Conservation (phyloP, 2,797 vertebrate species). For the Dendrocincla tyrannina region DNA sequence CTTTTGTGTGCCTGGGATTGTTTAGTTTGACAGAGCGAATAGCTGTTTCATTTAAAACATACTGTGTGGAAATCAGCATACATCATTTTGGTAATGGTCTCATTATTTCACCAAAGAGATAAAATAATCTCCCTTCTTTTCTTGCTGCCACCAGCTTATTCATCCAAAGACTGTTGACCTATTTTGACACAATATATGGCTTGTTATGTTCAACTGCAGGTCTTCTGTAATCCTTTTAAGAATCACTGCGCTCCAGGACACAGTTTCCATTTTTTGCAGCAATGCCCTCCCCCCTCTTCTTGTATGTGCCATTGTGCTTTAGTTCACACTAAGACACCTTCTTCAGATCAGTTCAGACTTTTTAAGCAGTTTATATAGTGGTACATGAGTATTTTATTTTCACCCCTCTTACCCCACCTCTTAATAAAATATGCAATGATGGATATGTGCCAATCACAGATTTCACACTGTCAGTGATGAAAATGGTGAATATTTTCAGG, state of each 20-base stretch:
- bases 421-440: not conserved
- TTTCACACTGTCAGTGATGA: not conserved
- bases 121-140: not conserved
- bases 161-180: not conserved
- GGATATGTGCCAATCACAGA: not conserved
- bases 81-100: not conserved
- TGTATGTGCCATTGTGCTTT: not conserved
- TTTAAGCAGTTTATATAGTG: not conserved
- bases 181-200: not conserved
- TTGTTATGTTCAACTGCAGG: not conserved
- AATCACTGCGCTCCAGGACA: not conserved
- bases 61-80: not conserved
- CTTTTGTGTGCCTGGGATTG: not conserved
- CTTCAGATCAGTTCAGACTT: not conserved
- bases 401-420: not conserved
- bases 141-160: not conserved
- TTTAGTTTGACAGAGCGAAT: not conserved
- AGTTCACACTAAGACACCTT: not conserved
- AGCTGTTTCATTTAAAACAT: not conserved
- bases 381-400: not conserved
- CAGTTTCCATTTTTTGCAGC: not conserved
- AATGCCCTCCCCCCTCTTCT: not conserved
- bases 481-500: not conserved
- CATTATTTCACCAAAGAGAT: not conserved
- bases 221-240: not conserved